A percentile compares a stretch with the other conserved stretches of the same genome.
Conservation (phyloP, 1,140 invertebrate genomes). For the Drosophila tsacasi region DNA sequence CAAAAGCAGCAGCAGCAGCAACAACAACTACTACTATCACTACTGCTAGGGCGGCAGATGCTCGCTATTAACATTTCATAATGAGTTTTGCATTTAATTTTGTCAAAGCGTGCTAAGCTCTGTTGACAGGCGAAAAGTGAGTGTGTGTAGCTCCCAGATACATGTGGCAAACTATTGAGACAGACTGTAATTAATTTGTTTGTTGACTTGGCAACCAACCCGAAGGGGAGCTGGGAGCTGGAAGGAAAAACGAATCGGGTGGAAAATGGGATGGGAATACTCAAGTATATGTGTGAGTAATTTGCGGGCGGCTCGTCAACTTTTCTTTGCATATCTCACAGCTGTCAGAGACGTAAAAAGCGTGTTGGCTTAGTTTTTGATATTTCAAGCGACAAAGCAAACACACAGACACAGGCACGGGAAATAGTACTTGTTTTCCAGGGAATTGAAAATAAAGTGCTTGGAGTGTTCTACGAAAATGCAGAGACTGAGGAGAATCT, state of each 20-base stretch:
- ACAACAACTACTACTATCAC: constrained; percentile 3
- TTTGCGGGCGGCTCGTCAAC: constrained; percentile 69
- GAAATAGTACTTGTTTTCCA: constrained; percentile 25
- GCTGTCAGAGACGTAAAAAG: constrained; percentile 47
- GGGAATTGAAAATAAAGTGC: constrained; percentile 20
- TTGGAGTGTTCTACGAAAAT: constrained; percentile 11
- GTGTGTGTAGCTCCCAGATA: constrained; percentile 60
- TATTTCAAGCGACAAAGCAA: constrained; percentile 27
- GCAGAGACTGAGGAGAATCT: background rate
- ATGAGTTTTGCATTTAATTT: constrained; percentile 83
- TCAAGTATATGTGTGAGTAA: constrained; percentile 37
- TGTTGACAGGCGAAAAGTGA: constrained; percentile 71
- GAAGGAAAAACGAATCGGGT: background rate
- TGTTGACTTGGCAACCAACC: constrained; percentile 78
- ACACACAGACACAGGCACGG: background rate
- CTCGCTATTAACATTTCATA: constrained; percentile 77
- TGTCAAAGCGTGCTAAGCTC: constrained; percentile 70
- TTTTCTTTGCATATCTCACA: constrained; percentile 70
- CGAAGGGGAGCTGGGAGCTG: background rate
- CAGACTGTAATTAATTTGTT: constrained; percentile 82
- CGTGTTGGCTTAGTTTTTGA: constrained; percentile 63
- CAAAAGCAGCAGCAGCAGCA: constrained; percentile 47
- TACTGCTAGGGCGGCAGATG: constrained; percentile 47
- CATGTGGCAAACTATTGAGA: constrained; percentile 78
- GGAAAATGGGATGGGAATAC: constrained; percentile 12